These are phyloP conservation scores for Luffia ferchaultella DNA, from an alignment of 2,888 invertebrate species.

Conservation along the genomic window DNA sequence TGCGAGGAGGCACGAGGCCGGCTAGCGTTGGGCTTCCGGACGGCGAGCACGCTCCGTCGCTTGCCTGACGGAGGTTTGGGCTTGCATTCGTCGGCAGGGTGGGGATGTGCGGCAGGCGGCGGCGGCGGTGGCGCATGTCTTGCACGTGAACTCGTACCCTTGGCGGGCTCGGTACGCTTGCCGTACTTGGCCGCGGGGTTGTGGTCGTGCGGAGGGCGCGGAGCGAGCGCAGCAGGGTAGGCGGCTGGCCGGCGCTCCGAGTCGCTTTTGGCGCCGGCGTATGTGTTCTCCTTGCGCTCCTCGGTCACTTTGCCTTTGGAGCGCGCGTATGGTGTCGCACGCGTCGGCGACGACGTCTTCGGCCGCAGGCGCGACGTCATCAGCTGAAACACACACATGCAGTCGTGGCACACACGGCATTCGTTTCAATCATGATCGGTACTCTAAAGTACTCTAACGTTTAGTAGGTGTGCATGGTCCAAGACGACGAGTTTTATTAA, in stretches of 20 bases:
- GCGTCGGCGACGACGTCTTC: slow-evolving; percentile 40
- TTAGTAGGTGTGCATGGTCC: neutral
- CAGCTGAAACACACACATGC: slow-evolving; percentile 37
- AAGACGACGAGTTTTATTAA: neutral
- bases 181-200: slow-evolving; percentile 33
- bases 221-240: slow-evolving; percentile 26
- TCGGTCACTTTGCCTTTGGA: slow-evolving; percentile 46
- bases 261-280: slow-evolving; percentile 41
- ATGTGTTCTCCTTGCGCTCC: slow-evolving; percentile 56
- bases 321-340: slow-evolving; percentile 42
- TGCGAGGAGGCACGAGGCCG: slow-evolving; percentile 17
- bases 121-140: slow-evolving; percentile 44
- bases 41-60: slow-evolving; percentile 44
- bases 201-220: slow-evolving; percentile 38
- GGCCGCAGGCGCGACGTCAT: slow-evolving; percentile 50
- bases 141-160: slow-evolving; percentile 33
- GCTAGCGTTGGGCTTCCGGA: slow-evolving; percentile 47
- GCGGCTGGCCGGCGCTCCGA: slow-evolving; percentile 26
- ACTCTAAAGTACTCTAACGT: neutral
- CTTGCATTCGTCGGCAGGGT: slow-evolving; percentile 17
- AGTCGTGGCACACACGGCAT: no score
- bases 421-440: no score
- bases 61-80: slow-evolving; percentile 41
- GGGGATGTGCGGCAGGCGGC: neutral
- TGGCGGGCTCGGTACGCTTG: slow-evolving; percentile 41